Base-by-base conservation (phyloP, 2,888 invertebrate genomes). In the Saturnia pavonia region DNA sequence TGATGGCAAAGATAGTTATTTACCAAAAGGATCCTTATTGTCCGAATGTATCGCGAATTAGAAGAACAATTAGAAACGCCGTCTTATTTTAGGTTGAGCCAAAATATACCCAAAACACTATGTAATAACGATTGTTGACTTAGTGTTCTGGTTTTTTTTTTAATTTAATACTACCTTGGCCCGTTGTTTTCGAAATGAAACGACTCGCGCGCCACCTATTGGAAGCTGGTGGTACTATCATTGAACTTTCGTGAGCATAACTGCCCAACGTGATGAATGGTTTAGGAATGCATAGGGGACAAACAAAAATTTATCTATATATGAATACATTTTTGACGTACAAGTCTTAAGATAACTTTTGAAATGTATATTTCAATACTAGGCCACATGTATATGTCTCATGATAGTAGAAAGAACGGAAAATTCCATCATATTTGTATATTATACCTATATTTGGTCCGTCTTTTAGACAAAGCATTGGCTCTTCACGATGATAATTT, bases 401-500 rank as follows among this genome's bases (percentile, higher is more conserved):
- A 22, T 22, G 22, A 54, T 22, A 60, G 12, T 0, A 14, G 27
- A 60, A 25, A 12, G 12, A 4, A 27, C 57, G 27, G 57, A 60
- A 60, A 60, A 6, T 60, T 60, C 57, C 57, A 60, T 60, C 25
- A 27, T 14, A 14, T 60, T 60, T 27, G n/a, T n/a, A n/a, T n/a
- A n/a, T n/a, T n/a, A 51, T 51, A 51, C n/a, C n/a, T 51, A 54
- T 54, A 54, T 54, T 54, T 54, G 54, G 22, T 9, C 9, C 54
- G 22, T 54, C 54, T n/a, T 54, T 8, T 11, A 54, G 54, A 54
- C 54, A 54, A 60, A 60, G 57, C 27, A 14, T 14, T 27, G 14
- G 27, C 16, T 40, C 65, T 40, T 19, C 9, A 40, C 40, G 19
- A 65, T 65, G 65, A 65, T 65, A 65, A 40, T 65, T 65, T n/a